Percentiles rank a stretch among this genome's conserved stretches.
These are phyloP conservation scores for Napeogenes inachia DNA, from an alignment of 2,888 invertebrate species.

Conservation along the genomic window DNA sequence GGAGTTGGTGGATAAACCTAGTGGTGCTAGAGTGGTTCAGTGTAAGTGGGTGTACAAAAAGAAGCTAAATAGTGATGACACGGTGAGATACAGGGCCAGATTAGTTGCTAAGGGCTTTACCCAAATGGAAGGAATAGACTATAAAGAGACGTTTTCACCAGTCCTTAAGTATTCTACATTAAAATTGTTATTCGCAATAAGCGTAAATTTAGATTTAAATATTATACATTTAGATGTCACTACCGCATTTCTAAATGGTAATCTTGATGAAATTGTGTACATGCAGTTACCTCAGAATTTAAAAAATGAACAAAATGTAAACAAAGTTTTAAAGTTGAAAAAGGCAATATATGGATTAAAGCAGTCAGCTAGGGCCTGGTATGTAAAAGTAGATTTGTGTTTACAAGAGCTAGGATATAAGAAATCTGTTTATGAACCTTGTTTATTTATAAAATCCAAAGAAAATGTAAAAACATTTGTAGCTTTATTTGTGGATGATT, in stretches of 20 bases:
- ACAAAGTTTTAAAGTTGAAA: slow-evolving; percentile 4
- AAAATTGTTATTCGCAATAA: neutral
- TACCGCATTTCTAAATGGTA: slow-evolving; percentile 7
- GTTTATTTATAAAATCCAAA: slow-evolving; percentile 25
- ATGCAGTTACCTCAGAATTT: neutral
- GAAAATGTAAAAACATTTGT: slow-evolving; percentile 26
- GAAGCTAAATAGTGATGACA: slow-evolving; percentile 26
- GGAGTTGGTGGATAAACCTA: slow-evolving; percentile 25
- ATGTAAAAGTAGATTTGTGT: slow-evolving; percentile 17
- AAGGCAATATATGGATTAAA: slow-evolving; percentile 10
- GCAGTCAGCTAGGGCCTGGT: slow-evolving; percentile 17
- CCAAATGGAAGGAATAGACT: slow-evolving; percentile 24
- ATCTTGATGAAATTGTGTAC: slow-evolving; percentile 1
- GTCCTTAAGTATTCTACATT: slow-evolving; percentile 4
- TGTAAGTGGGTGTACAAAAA: slow-evolving; percentile 31
- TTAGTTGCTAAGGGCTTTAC: slow-evolving; percentile 24
- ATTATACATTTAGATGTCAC: slow-evolving; percentile 8
- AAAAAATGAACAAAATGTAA: neutral
- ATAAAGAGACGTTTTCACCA: neutral
- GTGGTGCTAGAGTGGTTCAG: slow-evolving; percentile 23
- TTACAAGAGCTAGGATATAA: slow-evolving; percentile 16
- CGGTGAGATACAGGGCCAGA: slow-evolving; percentile 23
- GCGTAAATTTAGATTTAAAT: neutral
- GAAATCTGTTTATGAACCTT: slow-evolving; percentile 18
- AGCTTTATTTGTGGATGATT: slow-evolving; percentile 35